phyloP scores from a whole-genome alignment of 2,113 vertebrate species.

The Arothron firmamentum region DNA sequence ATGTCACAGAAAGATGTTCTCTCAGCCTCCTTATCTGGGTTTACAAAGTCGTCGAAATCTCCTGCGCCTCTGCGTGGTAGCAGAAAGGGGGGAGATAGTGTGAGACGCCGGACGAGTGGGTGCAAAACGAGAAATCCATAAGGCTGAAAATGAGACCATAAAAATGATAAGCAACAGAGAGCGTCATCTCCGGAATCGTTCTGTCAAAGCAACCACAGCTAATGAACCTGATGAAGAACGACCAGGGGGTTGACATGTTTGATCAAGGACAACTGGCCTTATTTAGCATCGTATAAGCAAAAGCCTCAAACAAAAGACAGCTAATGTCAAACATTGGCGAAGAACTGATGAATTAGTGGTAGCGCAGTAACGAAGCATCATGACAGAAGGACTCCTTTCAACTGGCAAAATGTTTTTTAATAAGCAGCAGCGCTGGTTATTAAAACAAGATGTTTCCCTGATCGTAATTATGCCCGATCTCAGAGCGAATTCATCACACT shows the following conservation, averaged over 20 bases:
- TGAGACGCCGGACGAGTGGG: constrained; percentile 25
- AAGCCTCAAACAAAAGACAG: too few species aligned
- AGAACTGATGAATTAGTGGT: too few species aligned
- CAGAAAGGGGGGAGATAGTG: constrained; percentile 3
- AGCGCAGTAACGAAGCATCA: neutral
- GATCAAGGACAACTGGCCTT: constrained; percentile 14
- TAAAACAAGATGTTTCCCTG: constrained; percentile 36
- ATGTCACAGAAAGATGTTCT: constrained; percentile 57
- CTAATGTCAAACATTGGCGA: too few species aligned
- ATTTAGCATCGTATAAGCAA: neutral
- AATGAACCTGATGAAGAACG: constrained; percentile 47
- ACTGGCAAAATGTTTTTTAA: constrained; percentile 33
- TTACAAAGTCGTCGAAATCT: constrained; percentile 55
- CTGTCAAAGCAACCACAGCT: constrained; percentile 37
- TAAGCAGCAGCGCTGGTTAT: constrained; percentile 17
- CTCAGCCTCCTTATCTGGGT: constrained; percentile 50
- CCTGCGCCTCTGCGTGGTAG: constrained; percentile 36
- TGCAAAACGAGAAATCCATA: constrained; percentile 57
- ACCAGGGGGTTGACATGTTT: constrained; percentile 21
- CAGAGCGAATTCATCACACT: neutral
- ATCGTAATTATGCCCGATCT: constrained; percentile 14
- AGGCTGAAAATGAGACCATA: constrained; percentile 65
- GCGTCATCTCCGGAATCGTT: constrained; percentile 53
- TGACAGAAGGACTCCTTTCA: constrained; percentile 38
- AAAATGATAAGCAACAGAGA: constrained; percentile 59